phyloP scores from a whole-genome alignment of 2,888 invertebrate species.

The Drosophila neotestacea region DNA sequence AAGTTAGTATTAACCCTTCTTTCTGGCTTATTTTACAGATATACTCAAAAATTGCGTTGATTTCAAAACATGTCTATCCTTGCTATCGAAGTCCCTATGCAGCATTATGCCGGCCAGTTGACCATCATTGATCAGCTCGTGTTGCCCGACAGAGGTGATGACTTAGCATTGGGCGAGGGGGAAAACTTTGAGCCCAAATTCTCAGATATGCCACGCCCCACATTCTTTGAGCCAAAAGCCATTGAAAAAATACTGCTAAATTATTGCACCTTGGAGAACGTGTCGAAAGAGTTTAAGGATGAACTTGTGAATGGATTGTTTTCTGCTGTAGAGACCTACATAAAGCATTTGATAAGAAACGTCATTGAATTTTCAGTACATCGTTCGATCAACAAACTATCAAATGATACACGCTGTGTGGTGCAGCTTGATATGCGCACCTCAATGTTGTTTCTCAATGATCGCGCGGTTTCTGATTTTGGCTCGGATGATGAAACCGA shows the following conservation, averaged over 20 bases:
- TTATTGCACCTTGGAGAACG: background rate
- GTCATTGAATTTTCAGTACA: conserved; percentile 48
- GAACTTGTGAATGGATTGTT: conserved; percentile 42
- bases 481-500: conserved; percentile 54
- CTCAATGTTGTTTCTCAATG: conserved; percentile 56
- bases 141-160: conserved; percentile 38
- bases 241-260: conserved; percentile 16
- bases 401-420: conserved; percentile 38
- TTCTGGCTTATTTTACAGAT: background rate
- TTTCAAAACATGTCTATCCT: background rate
- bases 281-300: conserved; percentile 4
- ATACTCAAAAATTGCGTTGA: background rate
- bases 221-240: conserved; percentile 46
- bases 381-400: conserved; percentile 43
- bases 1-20: too few species aligned
- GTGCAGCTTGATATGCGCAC: conserved; percentile 39
- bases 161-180: background rate
- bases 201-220: conserved; percentile 29
- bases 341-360: conserved; percentile 28
- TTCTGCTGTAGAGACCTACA: conserved; percentile 59
- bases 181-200: background rate
- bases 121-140: conserved; percentile 43
- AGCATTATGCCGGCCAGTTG: conserved; percentile 52
- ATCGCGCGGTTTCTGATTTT: conserved; percentile 44
- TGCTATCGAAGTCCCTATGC: conserved; percentile 46